phyloP scores from a whole-genome alignment of 2,113 vertebrate genomes.

The Siphamia tubifer region DNA sequence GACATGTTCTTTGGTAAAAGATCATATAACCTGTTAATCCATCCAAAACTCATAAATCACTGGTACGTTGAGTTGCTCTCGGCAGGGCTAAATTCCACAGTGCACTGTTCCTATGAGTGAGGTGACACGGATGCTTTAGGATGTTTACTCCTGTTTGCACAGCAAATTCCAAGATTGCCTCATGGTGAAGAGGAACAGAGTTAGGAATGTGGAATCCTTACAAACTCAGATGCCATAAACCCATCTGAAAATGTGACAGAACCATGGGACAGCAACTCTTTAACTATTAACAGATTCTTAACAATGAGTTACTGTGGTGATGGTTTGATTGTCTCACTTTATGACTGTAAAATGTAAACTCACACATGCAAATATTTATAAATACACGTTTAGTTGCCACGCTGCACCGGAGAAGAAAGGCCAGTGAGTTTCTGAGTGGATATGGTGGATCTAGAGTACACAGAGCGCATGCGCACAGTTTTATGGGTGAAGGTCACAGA shows the following conservation, averaged over 20 bases:
- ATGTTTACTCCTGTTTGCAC: slow-evolving; percentile 66
- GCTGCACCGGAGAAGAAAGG: background rate
- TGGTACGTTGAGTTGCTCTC: background rate
- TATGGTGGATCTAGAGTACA: background rate
- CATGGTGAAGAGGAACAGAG: slow-evolving; percentile 41
- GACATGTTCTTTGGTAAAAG: too few relatives aligned
- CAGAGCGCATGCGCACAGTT: background rate
- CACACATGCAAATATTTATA: slow-evolving; percentile 39
- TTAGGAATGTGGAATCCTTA: slow-evolving; percentile 54
- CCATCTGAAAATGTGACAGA: slow-evolving; percentile 49
- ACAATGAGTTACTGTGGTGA: slow-evolving; percentile 27
- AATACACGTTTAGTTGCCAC: slow-evolving; percentile 18
- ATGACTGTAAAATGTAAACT: slow-evolving; percentile 59
- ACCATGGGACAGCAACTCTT: slow-evolving; percentile 2
- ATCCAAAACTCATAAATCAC: background rate
- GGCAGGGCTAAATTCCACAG: slow-evolving; percentile 55
- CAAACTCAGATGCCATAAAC: slow-evolving; percentile 61
- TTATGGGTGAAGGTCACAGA: slow-evolving; percentile 13
- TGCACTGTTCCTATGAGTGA: slow-evolving; percentile 33
- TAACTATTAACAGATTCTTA: slow-evolving; percentile 39
- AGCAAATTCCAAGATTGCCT: slow-evolving; percentile 71
- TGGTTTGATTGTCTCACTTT: slow-evolving; percentile 1
- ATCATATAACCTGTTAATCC: background rate
- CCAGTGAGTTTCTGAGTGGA: background rate
- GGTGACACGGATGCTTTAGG: slow-evolving; percentile 55